Evolutionary conservation across 2,113 vertebrate species (phyloP).

Genomic region (Microcebus jonahi): DNA sequence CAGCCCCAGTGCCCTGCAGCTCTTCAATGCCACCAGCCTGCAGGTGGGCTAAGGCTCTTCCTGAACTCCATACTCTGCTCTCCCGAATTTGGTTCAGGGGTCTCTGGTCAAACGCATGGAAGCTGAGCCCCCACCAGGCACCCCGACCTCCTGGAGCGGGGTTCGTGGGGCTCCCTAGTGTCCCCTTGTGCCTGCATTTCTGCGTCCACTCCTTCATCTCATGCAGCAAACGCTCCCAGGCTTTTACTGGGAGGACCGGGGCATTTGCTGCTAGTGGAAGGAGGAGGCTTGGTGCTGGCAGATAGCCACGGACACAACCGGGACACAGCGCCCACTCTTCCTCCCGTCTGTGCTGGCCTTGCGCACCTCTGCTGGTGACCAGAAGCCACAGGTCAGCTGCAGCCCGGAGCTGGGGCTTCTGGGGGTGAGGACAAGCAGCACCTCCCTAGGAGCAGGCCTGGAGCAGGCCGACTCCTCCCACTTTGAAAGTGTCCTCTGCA

Average conservation of each 20-base stretch:
- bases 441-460: too few species aligned
- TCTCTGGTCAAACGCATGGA: not conserved
- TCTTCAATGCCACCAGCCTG: not conserved
- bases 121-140: fast-evolving
- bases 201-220: fast-evolving
- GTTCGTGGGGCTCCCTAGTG: fast-evolving
- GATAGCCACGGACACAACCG: fast-evolving
- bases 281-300: not conserved
- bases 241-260: not conserved
- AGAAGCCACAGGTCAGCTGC: not conserved
- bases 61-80: fast-evolving
- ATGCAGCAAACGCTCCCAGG: not conserved
- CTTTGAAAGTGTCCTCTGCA: not conserved
- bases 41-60: too few species aligned
- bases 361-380: fast-evolving
- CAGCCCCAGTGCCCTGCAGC: not conserved
- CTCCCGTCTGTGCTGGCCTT: not conserved
- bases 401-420: not conserved
- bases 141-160: fast-evolving
- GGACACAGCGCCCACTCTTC: not conserved
- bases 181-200: not conserved
- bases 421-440: not conserved
- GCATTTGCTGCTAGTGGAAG: not conserved
- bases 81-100: fast-evolving
- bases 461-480: fast-evolving